Percentiles rank a stretch among this genome's conserved stretches.
Conservation (phyloP, 2,113 vertebrate genomes). For the Tautogolabrus adspersus region DNA sequence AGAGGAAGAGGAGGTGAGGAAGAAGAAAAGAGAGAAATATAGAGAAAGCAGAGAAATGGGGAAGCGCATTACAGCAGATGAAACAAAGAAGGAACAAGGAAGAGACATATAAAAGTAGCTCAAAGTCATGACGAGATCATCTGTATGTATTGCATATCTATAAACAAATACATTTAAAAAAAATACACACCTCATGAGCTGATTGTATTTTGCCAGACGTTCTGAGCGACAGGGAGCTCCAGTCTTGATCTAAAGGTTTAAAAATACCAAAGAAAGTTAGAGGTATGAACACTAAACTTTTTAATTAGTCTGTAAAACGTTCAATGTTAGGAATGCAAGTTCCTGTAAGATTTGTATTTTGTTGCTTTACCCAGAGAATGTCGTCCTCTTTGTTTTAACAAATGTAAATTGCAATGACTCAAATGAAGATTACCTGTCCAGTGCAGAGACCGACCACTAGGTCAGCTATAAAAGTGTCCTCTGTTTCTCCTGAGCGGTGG, state of each 20-base stretch:
- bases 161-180: neutral
- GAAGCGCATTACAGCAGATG: neutral
- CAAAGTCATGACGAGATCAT: too few species aligned
- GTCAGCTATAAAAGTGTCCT: constrained; percentile 95
- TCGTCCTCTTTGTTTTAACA: too few species aligned
- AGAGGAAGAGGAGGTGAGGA: constrained; percentile 39
- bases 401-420: neutral
- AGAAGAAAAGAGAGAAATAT: constrained; percentile 3
- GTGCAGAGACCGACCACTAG: constrained; percentile 95
- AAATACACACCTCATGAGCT: constrained; percentile 91
- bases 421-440: constrained; percentile 86
- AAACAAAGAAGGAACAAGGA: constrained; percentile 18
- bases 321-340: too few species aligned
- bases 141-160: neutral
- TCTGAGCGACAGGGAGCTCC: constrained; percentile 95
- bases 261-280: neutral
- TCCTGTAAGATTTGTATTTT: too few species aligned
- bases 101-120: constrained; percentile 3
- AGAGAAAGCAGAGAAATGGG: constrained; percentile 10
- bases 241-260: constrained; percentile 89
- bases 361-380: too few species aligned
- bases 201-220: constrained; percentile 95
- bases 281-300: too few species aligned
- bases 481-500: constrained; percentile 94
- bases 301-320: too few species aligned